Base-by-base conservation (phyloP, 2,888 invertebrate species). In the Idaea dimidiata region DNA sequence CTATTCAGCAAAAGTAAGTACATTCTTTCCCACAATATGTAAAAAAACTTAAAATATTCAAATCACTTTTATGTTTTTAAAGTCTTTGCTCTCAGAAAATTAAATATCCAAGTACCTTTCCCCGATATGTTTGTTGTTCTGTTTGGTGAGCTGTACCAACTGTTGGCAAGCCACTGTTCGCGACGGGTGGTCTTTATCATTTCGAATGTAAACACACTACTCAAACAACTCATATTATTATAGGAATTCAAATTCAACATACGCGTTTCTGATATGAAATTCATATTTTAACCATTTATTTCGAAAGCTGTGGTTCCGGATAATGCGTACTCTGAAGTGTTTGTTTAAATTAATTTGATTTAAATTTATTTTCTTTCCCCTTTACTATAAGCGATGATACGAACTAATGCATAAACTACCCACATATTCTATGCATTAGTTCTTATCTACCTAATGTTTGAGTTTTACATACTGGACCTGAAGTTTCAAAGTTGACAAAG, bases 161-260 rank as follows among this genome's bases (percentile, higher is more conserved):
- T 87, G 88, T 66, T 67, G 63, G 67, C 67, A 63, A 63, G 68
- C 67, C 65, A 66, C 66, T 62, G 67, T 18, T 63, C 61, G 62
- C 69, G 65, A 72, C 91, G 91, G 91, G 91, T 91, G 91, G 91
- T 91, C 91, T 89, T 86, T 88, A 91, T 91, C 91, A 91, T 89
- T 83, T 82, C 83, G 77, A 88, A 89, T 78, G 86, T 89, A 90
- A 89, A 91, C 90, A 89, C 72, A 70, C 65, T 73, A 68, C 70
- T 78, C 80, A 81, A 86, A 88, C 85, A 84, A 81, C 82, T 84
- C 83, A 88, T 85, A 79, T 81, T 88, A 87, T 84, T 83, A 86
- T 85, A 87, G 83, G 86, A 87, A 86, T 81, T 82, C 72, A 77
- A 83, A 83, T 87, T 77, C 81, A 88, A 88, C 88, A 87, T 71